Evolutionary conservation across 2,888 invertebrate species (phyloP).

Genomic region (Drosophila birchii): DNA sequence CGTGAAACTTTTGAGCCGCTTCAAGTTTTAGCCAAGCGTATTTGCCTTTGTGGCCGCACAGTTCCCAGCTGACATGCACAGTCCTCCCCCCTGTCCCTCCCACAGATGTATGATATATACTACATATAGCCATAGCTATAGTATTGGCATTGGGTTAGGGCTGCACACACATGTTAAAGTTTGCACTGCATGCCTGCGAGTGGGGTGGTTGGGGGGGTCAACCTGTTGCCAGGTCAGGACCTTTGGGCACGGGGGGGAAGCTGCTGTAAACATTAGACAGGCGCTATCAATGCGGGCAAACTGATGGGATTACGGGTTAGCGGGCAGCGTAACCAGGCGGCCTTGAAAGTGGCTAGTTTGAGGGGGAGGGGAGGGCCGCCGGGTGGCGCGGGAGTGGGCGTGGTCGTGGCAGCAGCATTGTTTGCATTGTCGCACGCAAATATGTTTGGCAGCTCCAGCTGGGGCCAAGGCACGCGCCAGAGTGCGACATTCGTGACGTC

Average conservation of each 20-base stretch:
- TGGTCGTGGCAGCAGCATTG: conserved; percentile 49
- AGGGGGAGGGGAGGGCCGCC: not conserved
- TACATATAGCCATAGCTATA: conserved; percentile 19
- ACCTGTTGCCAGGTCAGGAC: conserved; percentile 51
- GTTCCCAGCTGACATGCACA: conserved; percentile 40
- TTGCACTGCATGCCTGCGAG: conserved; percentile 45
- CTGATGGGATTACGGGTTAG: conserved; percentile 17
- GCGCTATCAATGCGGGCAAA: conserved; percentile 47
- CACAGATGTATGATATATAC: conserved; percentile 5
- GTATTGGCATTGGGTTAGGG: not conserved
- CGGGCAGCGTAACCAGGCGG: conserved; percentile 37
- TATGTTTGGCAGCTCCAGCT: conserved; percentile 58
- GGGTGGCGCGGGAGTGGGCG: not conserved
- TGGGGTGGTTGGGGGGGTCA: conserved; percentile 36
- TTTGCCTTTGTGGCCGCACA: conserved; percentile 67
- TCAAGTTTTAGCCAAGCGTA: conserved; percentile 70
- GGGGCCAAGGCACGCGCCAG: conserved; percentile 62
- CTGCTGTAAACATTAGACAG: conserved; percentile 42
- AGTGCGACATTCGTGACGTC: conserved; percentile 67
- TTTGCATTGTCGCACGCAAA: conserved; percentile 76
- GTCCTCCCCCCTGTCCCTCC: conserved; percentile 3
- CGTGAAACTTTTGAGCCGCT: conserved; percentile 78
- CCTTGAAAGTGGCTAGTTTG: conserved; percentile 54
- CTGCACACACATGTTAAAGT: conserved; percentile 46
- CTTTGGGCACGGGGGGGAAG: conserved; percentile 28